Conservation (phyloP, 30 jellyfish, hydroid and myxozoan genomes). For the Hydractinia echinata region DNA sequence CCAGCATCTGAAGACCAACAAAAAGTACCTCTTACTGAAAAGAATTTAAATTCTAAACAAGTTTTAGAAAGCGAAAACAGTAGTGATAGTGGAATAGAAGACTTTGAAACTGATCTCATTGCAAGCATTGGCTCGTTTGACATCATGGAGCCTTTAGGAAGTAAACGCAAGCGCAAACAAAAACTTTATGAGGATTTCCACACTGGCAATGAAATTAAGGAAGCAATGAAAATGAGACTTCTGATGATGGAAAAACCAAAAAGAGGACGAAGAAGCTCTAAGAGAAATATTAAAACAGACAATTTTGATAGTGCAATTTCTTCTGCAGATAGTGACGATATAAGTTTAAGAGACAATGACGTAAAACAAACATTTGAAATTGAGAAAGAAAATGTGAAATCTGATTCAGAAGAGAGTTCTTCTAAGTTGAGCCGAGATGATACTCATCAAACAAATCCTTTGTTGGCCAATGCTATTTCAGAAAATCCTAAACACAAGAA, state of each 20-base stretch:
- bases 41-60: not conserved
- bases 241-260: not conserved
- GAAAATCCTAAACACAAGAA: no score
- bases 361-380: not conserved
- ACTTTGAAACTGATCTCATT: not conserved
- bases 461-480: not conserved
- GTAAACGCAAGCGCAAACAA: conserved; percentile 70
- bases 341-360: not conserved
- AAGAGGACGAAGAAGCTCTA: not conserved
- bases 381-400: not conserved
- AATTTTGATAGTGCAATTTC: not conserved
- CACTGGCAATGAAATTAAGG: conserved; percentile 37
- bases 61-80: not conserved
- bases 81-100: conserved; percentile 7
- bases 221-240: not conserved
- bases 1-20: not conserved
- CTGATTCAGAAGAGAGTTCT: not conserved
- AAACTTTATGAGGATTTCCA: conserved; percentile 64
- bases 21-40: not conserved
- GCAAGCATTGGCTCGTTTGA: not conserved
- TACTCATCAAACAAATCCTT: not conserved
- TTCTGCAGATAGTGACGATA: not conserved
- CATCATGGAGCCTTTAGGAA: not conserved
- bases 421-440: not conserved
- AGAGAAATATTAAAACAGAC: not conserved